Percentiles rank a stretch among this genome's conserved stretches.
Conservation (phyloP, 2,797 vertebrate genomes). For the Hemitrygon akajei region DNA sequence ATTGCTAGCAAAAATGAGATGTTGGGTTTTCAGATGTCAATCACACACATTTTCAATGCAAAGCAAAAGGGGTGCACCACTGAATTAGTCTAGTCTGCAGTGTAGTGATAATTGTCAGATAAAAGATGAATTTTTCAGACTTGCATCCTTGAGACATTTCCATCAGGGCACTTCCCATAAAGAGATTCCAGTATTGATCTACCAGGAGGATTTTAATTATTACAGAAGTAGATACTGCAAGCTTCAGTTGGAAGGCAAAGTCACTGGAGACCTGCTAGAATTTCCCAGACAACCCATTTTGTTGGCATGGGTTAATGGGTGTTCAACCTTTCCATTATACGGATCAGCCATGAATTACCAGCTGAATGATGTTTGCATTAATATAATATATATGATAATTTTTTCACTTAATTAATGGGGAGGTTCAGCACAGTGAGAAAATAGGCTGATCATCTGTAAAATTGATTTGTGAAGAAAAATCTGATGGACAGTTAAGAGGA, state of each 20-base stretch:
- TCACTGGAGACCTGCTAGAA: slow-evolving; percentile 86
- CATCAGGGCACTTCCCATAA: slow-evolving; percentile 74
- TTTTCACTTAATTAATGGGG: slow-evolving; percentile 99
- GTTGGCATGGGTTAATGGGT: slow-evolving; percentile 99
- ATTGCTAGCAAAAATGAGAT: slow-evolving; percentile 74
- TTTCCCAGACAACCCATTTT: slow-evolving; percentile 82
- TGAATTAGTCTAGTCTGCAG: slow-evolving; percentile 81
- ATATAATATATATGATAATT: slow-evolving; percentile 99
- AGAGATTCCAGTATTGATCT: slow-evolving; percentile 87
- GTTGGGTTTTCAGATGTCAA: slow-evolving; percentile 75
- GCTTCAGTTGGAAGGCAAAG: slow-evolving; percentile 71
- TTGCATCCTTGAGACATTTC: slow-evolving; percentile 73
- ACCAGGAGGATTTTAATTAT: slow-evolving; percentile 85
- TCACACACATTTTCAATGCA: slow-evolving; percentile 72
- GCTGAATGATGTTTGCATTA: slow-evolving; percentile 99
- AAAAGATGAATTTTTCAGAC: slow-evolving; percentile 75
- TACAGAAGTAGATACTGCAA: slow-evolving; percentile 80
- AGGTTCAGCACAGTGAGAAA: slow-evolving; percentile 93
- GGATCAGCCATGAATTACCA: slow-evolving; percentile 99
- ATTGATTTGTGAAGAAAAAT: slow-evolving; percentile 99
- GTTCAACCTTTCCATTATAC: slow-evolving; percentile 99
- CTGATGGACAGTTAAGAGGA: slow-evolving; percentile 88
- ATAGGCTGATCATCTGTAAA: slow-evolving; percentile 99
- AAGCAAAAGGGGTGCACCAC: slow-evolving; percentile 67
- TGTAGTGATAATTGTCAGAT: slow-evolving; percentile 80